Evolutionary conservation across 2,797 vertebrate species (phyloP).

Genomic region (Thripadectes ignobilis): DNA sequence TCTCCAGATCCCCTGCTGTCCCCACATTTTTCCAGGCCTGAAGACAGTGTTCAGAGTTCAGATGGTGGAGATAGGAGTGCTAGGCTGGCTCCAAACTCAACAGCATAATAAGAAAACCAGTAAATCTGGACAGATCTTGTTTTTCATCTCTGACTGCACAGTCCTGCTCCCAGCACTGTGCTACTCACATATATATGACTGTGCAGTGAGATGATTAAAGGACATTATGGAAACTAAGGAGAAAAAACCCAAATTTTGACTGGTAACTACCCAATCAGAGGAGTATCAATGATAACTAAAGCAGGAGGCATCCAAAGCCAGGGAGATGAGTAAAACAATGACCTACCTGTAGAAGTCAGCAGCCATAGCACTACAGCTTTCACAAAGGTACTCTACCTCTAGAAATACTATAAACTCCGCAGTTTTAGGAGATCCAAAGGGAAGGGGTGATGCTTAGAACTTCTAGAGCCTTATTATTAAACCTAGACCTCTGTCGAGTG

Average conservation of each 20-base stretch:
- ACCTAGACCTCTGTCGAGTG: background rate
- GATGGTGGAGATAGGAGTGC: background rate
- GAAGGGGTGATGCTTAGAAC: fast-evolving
- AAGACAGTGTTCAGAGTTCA: background rate
- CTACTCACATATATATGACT: background rate
- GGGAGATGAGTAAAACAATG: background rate
- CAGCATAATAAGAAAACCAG: background rate
- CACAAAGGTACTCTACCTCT: background rate
- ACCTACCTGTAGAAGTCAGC: background rate
- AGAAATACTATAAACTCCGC: background rate
- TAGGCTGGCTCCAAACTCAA: background rate
- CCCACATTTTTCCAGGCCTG: background rate
- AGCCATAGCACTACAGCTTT: background rate
- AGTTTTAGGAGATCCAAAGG: background rate
- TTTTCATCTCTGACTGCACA: background rate
- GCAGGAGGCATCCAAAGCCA: background rate
- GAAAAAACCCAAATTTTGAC: background rate
- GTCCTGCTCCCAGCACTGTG: background rate
- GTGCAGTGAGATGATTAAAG: background rate
- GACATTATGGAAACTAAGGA: background rate
- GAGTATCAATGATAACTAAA: background rate
- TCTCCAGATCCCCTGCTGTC: background rate
- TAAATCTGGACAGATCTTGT: background rate
- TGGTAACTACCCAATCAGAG: background rate
- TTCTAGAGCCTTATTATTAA: background rate